Base-by-base conservation (phyloP, 1,140 invertebrate genomes). In the Steinernema feltiae region DNA sequence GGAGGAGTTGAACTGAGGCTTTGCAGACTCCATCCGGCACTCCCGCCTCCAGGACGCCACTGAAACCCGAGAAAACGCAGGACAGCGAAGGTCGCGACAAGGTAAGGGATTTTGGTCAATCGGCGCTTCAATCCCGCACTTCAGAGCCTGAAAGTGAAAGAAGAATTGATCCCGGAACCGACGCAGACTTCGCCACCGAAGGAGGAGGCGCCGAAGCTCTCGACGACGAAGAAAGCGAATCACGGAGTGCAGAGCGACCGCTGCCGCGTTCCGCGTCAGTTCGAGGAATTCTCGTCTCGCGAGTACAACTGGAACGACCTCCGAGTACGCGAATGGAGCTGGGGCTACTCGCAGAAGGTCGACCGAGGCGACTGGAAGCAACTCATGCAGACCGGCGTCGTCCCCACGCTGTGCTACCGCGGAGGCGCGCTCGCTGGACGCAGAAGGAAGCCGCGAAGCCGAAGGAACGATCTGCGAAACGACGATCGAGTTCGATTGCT, bases 231-330 rank as follows among this genome's bases (percentile, higher is more conserved):
- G 53, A 63, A 63, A 21, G 24, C 24, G 53, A 63, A 63, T 21
- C 53, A 63, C 53, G 53, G 15, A 7, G 15, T 27, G 12, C 53
- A 63, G 53, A 63, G 53, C 53, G 53, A 63, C 53, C 24, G 24
- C 24, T n/a, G 53, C 53, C 12, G 53, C 3, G 24, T 63, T 27
- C 53, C 53, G 53, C 53, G 53, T 3, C 12, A 63, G 53, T 63
- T 63, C 53, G 53, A 63, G 24, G 53, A 63, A 27, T 63, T 63
- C 24, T 12, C 53, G 7, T 7, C 53, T 3, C 53, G 53, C 15
- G 53, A 63, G 53, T 63, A 63, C 53, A 15, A n/a, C 15, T 63
- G 53, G 53, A 63, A 63, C 53, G 53, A 63, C 24, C 53, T 63
- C 3, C 15, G 53, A 3, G 24, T 63, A 3, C 53, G 53, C 53